Percentiles rank a stretch among this genome's conserved stretches.
phyloP scores from a whole-genome alignment of 2,888 invertebrate species.

The Limnephilus rhombicus region DNA sequence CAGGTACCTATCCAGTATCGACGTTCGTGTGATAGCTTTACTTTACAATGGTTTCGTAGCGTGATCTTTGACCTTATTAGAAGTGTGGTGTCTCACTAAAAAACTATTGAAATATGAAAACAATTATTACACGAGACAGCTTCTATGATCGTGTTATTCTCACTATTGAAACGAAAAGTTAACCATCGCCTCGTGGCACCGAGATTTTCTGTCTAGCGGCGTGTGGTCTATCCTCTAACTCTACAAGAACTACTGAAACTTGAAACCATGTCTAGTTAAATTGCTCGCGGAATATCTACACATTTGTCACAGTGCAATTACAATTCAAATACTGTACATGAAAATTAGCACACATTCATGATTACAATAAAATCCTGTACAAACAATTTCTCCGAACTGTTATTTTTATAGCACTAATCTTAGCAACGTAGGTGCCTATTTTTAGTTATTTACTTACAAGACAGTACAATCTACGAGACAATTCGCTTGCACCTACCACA shows the following conservation, averaged over 20 bases:
- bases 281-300: background rate
- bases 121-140: background rate
- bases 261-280: background rate
- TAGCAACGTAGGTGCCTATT: background rate
- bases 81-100: background rate
- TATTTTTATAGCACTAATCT: conserved; percentile 1
- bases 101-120: background rate
- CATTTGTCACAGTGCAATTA: background rate
- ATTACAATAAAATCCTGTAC: background rate
- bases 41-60: background rate
- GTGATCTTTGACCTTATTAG: background rate
- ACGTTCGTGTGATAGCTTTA: background rate
- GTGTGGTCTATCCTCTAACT: background rate
- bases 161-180: background rate
- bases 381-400: background rate
- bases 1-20: background rate
- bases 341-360: background rate
- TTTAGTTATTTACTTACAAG: background rate
- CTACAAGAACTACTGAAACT: background rate
- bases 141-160: background rate
- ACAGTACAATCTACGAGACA: background rate
- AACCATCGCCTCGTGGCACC: background rate
- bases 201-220: background rate
- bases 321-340: background rate
- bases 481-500: background rate